Evolutionary conservation across 2,888 invertebrate genomes (phyloP).

Genomic region (Heliconius sara): DNA sequence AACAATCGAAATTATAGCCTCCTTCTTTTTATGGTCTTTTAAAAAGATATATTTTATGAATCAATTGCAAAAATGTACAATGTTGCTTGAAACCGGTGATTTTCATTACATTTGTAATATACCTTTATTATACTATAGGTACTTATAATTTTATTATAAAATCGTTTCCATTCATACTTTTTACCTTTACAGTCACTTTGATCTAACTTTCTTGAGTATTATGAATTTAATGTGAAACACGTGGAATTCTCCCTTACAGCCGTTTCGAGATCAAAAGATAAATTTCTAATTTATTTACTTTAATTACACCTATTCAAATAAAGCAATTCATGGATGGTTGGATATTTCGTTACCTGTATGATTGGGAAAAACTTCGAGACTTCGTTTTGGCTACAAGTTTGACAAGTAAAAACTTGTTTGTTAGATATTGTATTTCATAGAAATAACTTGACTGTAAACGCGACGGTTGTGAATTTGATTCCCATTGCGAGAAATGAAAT

Average conservation of each 20-base stretch:
- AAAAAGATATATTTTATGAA: neutral
- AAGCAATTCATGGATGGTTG: neutral
- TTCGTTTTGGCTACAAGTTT: no score
- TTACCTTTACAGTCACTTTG: neutral
- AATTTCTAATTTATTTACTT: conserved; percentile 23
- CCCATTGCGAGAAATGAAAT: no score
- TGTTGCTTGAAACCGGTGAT: neutral
- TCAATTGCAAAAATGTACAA: neutral
- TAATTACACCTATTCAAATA: neutral
- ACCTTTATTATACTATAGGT: neutral
- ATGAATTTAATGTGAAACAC: conserved; percentile 7
- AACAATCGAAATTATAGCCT: no score
- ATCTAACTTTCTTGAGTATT: neutral
- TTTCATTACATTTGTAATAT: conserved; percentile 1
- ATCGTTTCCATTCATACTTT: neutral
- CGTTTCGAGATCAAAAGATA: conserved; percentile 12
- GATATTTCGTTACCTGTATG: neutral
- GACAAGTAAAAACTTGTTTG: no score
- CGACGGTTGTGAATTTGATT: no score
- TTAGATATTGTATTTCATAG: no score
- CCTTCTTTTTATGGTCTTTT: no score
- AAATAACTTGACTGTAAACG: no score
- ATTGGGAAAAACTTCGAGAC: no score
- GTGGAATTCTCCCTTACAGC: conserved; percentile 13
- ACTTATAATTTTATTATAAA: neutral